phyloP scores from a whole-genome alignment of 2,113 vertebrate genomes.

The Psophia crepitans region DNA sequence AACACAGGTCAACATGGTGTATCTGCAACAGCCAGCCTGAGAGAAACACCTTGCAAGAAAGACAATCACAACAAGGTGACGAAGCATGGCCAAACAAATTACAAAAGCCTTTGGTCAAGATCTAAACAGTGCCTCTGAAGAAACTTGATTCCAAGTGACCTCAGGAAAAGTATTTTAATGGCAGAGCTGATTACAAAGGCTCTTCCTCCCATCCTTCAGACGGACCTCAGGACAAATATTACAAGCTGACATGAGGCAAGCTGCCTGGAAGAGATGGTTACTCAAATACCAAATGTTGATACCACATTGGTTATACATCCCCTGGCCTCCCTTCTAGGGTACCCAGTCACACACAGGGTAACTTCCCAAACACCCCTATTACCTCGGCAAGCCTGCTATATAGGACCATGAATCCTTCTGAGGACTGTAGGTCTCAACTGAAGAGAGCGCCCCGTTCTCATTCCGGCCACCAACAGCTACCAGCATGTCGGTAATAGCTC shows the following conservation, averaged over 20 bases:
- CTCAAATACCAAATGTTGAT: background rate
- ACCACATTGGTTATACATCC: background rate
- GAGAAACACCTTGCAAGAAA: background rate
- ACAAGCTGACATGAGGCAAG: accelerated
- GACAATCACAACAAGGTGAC: background rate
- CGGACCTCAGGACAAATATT: background rate
- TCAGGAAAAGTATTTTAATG: background rate
- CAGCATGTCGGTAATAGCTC: conserved; percentile 82
- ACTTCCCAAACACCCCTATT: background rate
- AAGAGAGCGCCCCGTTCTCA: conserved; percentile 85
- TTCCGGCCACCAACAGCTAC: conserved; percentile 94
- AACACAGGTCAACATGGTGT: background rate
- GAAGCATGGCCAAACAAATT: background rate
- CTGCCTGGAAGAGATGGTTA: background rate
- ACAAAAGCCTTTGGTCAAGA: background rate
- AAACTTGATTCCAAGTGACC: background rate
- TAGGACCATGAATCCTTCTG: conserved; percentile 89
- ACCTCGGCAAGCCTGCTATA: conserved; percentile 89
- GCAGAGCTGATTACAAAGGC: background rate
- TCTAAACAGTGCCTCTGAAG: background rate
- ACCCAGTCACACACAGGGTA: background rate
- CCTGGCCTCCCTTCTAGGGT: background rate
- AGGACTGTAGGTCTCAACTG: conserved; percentile 89
- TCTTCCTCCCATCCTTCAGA: background rate
- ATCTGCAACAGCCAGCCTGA: background rate